Evolutionary conservation across 2,888 invertebrate genomes (phyloP).

Genomic region (Phasia obesa): DNA sequence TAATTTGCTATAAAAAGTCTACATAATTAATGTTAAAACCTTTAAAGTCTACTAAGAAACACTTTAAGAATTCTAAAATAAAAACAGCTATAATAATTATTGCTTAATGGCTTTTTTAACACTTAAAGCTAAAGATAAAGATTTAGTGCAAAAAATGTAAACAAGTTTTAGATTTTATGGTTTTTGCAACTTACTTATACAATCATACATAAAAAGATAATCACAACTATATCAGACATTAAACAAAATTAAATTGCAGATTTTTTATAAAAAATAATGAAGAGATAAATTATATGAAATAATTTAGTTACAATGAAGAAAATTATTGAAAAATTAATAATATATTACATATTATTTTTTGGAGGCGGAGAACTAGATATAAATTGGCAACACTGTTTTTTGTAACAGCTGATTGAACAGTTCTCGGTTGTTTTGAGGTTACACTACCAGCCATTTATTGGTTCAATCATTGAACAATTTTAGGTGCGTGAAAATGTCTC

Average conservation of each 20-base stretch:
- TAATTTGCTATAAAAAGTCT: no score
- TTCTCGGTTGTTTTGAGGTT: no score
- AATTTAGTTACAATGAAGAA: slow-evolving; percentile 27
- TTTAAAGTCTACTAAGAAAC: slow-evolving; percentile 26
- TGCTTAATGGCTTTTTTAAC: slow-evolving; percentile 73
- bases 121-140: slow-evolving; percentile 36
- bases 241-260: not conserved
- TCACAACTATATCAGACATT: slow-evolving; percentile 35
- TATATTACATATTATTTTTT: no score
- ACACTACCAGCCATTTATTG: no score
- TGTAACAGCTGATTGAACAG: no score
- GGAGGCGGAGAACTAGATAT: no score
- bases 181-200: not conserved
- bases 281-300: not conserved
- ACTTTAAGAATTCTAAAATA: slow-evolving; percentile 44
- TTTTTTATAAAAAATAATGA: not conserved
- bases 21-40: slow-evolving; percentile 42
- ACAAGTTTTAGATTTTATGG: slow-evolving; percentile 33
- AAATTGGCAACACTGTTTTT: no score
- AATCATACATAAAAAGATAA: slow-evolving; percentile 16
- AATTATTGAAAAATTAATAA: slow-evolving; percentile 12
- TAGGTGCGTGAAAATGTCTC: no score
- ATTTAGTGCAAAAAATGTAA: slow-evolving; percentile 20
- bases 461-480: no score
- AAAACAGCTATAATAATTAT: slow-evolving; percentile 38